Evolutionary conservation across 1,140 invertebrate genomes (phyloP).

Genomic region (Cotesia typhae): DNA sequence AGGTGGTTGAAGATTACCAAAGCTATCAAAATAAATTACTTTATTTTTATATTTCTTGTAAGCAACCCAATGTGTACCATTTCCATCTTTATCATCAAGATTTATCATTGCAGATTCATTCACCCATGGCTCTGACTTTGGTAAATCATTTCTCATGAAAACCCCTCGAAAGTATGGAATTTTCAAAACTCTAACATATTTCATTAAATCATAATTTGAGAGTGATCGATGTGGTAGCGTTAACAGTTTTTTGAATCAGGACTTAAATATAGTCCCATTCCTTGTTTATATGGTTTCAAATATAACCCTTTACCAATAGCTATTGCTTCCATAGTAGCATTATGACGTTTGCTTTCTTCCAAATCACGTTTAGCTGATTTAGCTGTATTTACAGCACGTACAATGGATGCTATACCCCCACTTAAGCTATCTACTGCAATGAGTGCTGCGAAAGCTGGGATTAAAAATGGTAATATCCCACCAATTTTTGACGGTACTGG

Average conservation of each 20-base stretch:
- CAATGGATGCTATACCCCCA: constrained; percentile 40
- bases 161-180: constrained; percentile 42
- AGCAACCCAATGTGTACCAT: constrained; percentile 13
- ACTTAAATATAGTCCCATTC: constrained; percentile 37
- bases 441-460: constrained; percentile 33
- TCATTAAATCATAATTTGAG: constrained; percentile 38
- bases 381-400: too few relatives aligned
- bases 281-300: constrained; percentile 50
- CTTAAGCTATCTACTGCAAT: constrained; percentile 35
- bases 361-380: constrained; percentile 28
- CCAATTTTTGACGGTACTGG: constrained; percentile 33
- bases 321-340: constrained; percentile 49
- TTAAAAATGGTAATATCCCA: constrained; percentile 27
- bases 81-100: constrained; percentile 15
- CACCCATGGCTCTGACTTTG: constrained; percentile 27
- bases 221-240: constrained; percentile 38
- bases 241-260: constrained; percentile 29
- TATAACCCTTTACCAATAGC: constrained; percentile 48
- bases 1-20: constrained; percentile 46
- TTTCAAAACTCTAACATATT: too few relatives aligned
- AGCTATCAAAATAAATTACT: constrained; percentile 35
- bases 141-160: constrained; percentile 47
- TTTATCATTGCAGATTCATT: constrained; percentile 31
- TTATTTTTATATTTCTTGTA: neutral
- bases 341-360: constrained; percentile 44